Conservation (phyloP, 2,888 invertebrate genomes). For the Meghimatium bilineatum region DNA sequence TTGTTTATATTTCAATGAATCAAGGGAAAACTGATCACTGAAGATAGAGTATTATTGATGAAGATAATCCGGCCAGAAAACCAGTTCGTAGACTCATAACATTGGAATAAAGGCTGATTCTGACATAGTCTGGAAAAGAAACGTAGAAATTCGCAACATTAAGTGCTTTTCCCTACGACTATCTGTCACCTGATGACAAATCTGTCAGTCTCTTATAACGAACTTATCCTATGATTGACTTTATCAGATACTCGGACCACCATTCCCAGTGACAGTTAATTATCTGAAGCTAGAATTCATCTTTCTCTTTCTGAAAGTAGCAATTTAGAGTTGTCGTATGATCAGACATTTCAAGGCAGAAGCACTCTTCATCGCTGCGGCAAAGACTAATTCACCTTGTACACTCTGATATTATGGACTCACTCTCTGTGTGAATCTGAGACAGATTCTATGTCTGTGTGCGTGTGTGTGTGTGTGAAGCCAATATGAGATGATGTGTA, state of each 20-base stretch:
- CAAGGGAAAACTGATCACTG: no score
- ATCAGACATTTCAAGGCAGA: neutral
- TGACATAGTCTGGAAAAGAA: neutral
- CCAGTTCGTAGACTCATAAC: neutral
- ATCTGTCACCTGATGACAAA: neutral
- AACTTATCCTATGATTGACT: neutral
- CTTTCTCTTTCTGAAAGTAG: neutral
- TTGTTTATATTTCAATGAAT: no score
- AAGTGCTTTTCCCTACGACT: neutral
- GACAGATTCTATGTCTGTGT: no score
- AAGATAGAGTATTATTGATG: no score
- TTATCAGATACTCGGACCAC: neutral
- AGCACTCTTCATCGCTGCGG: neutral
- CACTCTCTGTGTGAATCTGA: neutral
- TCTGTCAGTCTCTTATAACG: neutral
- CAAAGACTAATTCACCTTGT: neutral
- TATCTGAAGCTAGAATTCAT: neutral
- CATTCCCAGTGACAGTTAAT: constrained; percentile 4
- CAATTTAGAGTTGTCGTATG: neutral
- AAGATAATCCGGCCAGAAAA: neutral
- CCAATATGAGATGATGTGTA: no score
- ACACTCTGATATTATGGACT: neutral
- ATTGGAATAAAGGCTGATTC: neutral
- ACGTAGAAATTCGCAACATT: neutral
- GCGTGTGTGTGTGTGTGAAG: no score